Base-by-base conservation (phyloP, 2,797 vertebrate genomes). In the Xerus rutilus region DNA sequence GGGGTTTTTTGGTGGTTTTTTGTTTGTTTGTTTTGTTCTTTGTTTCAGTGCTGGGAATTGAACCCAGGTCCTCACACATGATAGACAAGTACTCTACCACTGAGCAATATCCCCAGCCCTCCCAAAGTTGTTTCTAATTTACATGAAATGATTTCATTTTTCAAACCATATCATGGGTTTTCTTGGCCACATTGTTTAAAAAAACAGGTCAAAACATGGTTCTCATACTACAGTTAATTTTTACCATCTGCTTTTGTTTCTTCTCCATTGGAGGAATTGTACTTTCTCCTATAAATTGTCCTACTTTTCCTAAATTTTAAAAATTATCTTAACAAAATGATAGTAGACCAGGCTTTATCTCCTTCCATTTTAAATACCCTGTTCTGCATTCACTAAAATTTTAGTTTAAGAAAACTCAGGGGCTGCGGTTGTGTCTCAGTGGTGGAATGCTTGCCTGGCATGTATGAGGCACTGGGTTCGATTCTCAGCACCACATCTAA, bases 311-410 rank as follows among this genome's bases (percentile, higher is more conserved):
- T 67, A 67, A 82, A 62, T 86, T 86, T 25, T 62, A 92, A 52
- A 7, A 18, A 23, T 90, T 83, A 45, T 72, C 79, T 76, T 77
- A 77, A 81, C n/a, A 89, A 23, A 86, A 74, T 59, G 18, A 78
- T n/a, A 93, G 43, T 43, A 62, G 28, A 77, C 25, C 2, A 10
- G 43, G 21, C 32, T 87, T 95, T 64, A 74, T 77, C 45, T 64
- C n/a, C 83, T 72, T 82, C 64, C 13, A 62, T 92, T 67, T 43
- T 86, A 35, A 39, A 90, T 23, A 39, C 0, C 14, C 73, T 93
- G 73, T 86, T 88, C 57, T 74, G 35, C 28, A 77, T 62, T 89
- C 85, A 73, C 72, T 92, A 92, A 92, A 89, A 43, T 82, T 65
- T 89, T 45, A 82, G 28, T 30, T 89, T 49, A 95, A 89, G 54